These are phyloP conservation scores for Cryptocephalus primarius DNA, from an alignment of 2,888 invertebrate genomes.

Conservation along the genomic window DNA sequence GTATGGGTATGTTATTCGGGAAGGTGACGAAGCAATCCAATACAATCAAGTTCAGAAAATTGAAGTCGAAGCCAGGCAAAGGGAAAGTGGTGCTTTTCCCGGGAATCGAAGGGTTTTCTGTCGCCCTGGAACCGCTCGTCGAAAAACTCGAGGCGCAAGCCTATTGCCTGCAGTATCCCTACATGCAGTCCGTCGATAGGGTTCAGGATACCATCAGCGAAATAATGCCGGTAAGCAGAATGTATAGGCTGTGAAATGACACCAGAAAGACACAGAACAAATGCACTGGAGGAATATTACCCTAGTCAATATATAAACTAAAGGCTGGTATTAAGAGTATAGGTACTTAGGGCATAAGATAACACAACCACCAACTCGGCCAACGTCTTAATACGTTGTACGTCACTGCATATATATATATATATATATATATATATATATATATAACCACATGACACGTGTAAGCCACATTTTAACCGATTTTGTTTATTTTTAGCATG, in stretches of 20 bases:
- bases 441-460: too few relatives aligned
- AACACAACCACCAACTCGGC: too few relatives aligned
- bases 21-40: conserved; percentile 48
- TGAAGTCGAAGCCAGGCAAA: not conserved
- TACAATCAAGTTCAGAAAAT: not conserved
- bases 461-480: not conserved
- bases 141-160: conserved; percentile 41
- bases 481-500: conserved; percentile 37
- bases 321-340: too few relatives aligned
- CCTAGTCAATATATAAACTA: too few relatives aligned
- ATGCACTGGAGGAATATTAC: too few relatives aligned
- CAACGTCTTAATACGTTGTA: too few relatives aligned
- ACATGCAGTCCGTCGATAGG: conserved; percentile 35
- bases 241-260: not conserved
- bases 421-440: too few relatives aligned
- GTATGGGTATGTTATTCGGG: conserved; percentile 47
- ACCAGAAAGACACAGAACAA: too few relatives aligned
- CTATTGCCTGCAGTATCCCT: conserved; percentile 44
- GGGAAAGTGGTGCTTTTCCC: conserved; percentile 43
- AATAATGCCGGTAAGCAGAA: conserved; percentile 41
- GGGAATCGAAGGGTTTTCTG: conserved; percentile 57
- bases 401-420: too few relatives aligned
- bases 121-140: conserved; percentile 42
- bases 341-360: too few relatives aligned
- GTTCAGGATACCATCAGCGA: conserved; percentile 42